Evolutionary conservation across 2,888 invertebrate genomes (phyloP), one percentile per base, ranked within the genome.

Genomic region (Nyleta sp.): DNA sequence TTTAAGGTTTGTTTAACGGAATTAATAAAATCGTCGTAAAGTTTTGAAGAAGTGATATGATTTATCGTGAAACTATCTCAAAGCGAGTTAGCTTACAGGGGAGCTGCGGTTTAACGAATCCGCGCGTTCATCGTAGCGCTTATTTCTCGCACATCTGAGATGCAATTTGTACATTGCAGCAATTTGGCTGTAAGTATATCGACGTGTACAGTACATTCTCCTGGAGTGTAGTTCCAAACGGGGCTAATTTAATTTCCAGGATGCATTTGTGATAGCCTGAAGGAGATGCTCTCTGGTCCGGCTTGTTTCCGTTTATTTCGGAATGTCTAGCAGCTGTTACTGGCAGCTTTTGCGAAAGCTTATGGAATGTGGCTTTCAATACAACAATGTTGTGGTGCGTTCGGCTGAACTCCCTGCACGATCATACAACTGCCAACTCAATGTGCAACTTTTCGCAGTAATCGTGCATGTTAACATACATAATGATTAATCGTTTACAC

Each of bases 261-360:
- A 57, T 76, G 76, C 76, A 64, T 70, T 70, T 44, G 64, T 46
- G 76, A 65, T 76, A 70, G 76, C 76, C 70, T 64, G 76, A 70
- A 76, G 70, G 70, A 76, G 76, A 57, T 70, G 57, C 62, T 57
- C 76, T 62, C 46, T 53, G 38, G 76, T 65, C 76, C 76, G 40
- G 65, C 76, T 71, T 71, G 76, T 77, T 71, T 77, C 71, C 65
- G 71, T 71, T 77, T 77, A 77, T 77, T 71, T 71, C 24, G 76
- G 71, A 77, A 71, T 77, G 76, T 67, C 76, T 71, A 67, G 53
- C 76, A 71, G 76, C 59, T 77, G 76, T 77, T 77, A 71, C 71
- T 71, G 76, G 71, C 76, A 71, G 76, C 71, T 77, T 77, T 77
- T 20, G 65, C 64, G 62, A 59, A 77, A 77, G 76, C 76, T 77